Evolutionary conservation across 2,113 vertebrate genomes (phyloP).

Genomic region (Perognathus longimembris): DNA sequence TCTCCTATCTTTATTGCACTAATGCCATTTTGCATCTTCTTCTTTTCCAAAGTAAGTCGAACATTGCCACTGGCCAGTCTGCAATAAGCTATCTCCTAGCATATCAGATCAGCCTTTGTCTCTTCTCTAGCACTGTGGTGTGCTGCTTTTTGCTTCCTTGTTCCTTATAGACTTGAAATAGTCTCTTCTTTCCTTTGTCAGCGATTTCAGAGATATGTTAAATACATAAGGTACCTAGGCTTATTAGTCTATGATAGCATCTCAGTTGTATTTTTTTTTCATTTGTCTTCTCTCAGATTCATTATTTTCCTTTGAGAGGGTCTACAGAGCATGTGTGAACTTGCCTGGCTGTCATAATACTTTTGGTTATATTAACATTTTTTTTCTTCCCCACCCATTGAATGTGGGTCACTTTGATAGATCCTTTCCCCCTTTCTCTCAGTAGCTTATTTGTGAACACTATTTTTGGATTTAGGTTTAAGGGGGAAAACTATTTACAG

Average conservation of each 20-base stretch:
- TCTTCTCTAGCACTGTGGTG: background rate
- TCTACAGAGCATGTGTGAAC: background rate
- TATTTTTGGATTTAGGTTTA: constrained; percentile 34
- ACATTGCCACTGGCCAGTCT: background rate
- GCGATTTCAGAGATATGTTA: background rate
- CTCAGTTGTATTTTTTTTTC: background rate
- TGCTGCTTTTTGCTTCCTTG: background rate
- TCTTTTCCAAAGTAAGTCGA: constrained; percentile 4
- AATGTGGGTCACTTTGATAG: constrained; percentile 21
- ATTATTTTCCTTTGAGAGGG: background rate
- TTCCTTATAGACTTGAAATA: constrained; percentile 12
- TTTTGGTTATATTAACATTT: background rate
- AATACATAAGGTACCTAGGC: background rate
- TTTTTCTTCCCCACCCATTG: background rate
- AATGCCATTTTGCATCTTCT: background rate
- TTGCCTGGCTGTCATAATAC: background rate
- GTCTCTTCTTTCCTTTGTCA: background rate
- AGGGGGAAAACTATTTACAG: constrained; percentile 35
- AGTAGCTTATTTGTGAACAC: background rate
- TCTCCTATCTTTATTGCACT: background rate
- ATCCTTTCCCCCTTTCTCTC: background rate
- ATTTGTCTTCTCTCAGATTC: constrained; percentile 33
- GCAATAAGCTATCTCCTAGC: background rate
- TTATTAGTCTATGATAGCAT: constrained; percentile 37
- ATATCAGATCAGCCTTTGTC: background rate